Conservation (phyloP, 2,113 vertebrate species). For the Cochlearius cochlearius region DNA sequence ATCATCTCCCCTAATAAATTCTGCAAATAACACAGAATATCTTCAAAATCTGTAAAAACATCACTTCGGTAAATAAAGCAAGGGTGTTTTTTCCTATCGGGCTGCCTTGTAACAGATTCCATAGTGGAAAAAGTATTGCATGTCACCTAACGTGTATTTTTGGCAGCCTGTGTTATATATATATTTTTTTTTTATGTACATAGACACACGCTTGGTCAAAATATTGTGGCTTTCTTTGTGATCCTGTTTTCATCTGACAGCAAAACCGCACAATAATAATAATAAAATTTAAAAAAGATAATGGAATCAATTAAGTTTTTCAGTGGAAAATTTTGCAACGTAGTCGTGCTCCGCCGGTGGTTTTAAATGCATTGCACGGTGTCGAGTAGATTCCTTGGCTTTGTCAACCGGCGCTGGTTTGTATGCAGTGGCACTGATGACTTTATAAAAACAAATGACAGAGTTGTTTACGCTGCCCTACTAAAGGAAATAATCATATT, state of each 20-base stretch:
- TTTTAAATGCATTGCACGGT: not conserved
- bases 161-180: not conserved
- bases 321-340: not conserved
- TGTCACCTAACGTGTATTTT: not conserved
- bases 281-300: not conserved
- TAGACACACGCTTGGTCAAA: not conserved
- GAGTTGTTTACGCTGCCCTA: not conserved
- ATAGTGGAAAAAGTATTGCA: not conserved
- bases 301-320: not conserved
- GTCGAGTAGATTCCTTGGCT: not conserved
- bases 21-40: not conserved
- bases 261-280: not conserved
- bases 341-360: not conserved
- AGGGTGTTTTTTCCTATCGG: not conserved
- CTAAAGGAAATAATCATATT: conserved; percentile 26
- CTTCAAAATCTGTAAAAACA: not conserved
- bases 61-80: not conserved
- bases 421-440: not conserved
- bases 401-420: not conserved
- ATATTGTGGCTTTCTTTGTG: not conserved
- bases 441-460: conserved; percentile 17
- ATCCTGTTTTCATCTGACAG: not conserved
- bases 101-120: not conserved
- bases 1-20: not conserved
- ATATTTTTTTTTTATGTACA: not conserved